A percentile compares a stretch with the other conserved stretches of the same genome.
phyloP scores from a whole-genome alignment of 2,888 invertebrate genomes.

The Griposia aprilina region DNA sequence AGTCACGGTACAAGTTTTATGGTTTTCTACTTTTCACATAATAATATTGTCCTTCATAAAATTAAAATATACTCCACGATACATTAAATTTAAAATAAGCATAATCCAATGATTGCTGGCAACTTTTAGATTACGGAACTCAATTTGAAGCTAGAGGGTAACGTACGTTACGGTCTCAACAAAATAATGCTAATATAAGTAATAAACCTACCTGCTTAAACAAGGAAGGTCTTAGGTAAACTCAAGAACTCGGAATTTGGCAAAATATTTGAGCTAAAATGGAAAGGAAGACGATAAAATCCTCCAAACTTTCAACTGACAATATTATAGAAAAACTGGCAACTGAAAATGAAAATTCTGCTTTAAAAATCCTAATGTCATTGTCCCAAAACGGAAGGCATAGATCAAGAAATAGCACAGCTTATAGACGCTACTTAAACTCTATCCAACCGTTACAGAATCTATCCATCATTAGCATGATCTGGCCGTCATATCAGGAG shows the following conservation, averaged over 20 bases:
- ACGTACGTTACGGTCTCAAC: not conserved
- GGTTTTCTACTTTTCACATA: constrained; percentile 14
- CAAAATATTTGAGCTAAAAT: not conserved
- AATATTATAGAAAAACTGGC: not conserved
- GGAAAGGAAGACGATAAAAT: not conserved
- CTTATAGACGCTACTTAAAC: constrained; percentile 13
- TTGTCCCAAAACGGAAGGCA: constrained; percentile 17
- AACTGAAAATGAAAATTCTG: not conserved
- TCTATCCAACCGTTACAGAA: constrained; percentile 31
- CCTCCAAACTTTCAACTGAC: not conserved
- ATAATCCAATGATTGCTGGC: constrained; percentile 11
- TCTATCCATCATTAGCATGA: constrained; percentile 15
- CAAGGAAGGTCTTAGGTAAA: not conserved
- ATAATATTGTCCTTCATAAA: not conserved
- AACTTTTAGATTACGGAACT: constrained; percentile 27
- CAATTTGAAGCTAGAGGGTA: not conserved
- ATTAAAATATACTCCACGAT: not conserved
- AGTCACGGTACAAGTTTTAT: constrained; percentile 21
- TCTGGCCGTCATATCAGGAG: constrained; percentile 29
- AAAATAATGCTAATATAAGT: not conserved
- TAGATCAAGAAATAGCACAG: constrained; percentile 16
- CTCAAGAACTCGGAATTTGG: not conserved
- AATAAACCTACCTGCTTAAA: not conserved
- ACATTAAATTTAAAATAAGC: constrained; percentile 31
- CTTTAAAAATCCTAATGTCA: too few relatives aligned